Base-by-base conservation (phyloP, 2,113 vertebrate genomes). In the Calcarius ornatus region DNA sequence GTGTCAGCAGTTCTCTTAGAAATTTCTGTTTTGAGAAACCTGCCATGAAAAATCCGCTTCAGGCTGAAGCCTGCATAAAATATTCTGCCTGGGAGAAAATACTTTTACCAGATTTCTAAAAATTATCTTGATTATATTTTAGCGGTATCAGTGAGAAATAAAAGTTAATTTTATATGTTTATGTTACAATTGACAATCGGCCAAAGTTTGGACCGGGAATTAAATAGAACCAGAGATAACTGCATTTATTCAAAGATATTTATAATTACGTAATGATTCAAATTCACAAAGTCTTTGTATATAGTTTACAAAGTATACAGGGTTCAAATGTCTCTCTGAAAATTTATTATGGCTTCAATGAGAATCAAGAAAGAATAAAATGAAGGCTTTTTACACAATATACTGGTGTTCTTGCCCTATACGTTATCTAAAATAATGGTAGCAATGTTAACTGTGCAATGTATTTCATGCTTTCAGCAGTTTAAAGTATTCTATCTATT, bases 1-100 rank as follows among this genome's bases (percentile, higher is more conserved):
- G 91, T 97, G 95, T 97, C 96, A 97, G 97, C 97, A 90, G 92
- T 97, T 98, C 86, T 94, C 47, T 71, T 89, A 89, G 70, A 95
- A 97, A 95, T 92, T 90, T 64, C 42, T 91, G 92, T 92, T 96
- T 97, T 94, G 68, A 93, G 80, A 92, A 95, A 82, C 93, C 75
- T 90, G 43, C 37, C 24, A 75, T 81, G 59, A 73, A 89, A 96
- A 96, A 64, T n/a, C 85, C 88, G 75, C 95, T 88, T 85, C 80
- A 72, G 43, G 18, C 40, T 92, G 80, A 94, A 96, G 27, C 35
- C 51, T 54, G 47, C 17, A 92, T 72, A 91, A 94, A 86, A 78
- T 31, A 50, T 57, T 69, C 53, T 93, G 48, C 45, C 73, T 88
- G 33, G 33, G 56, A 97, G 86, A 6, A 81, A 69, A 60, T 42